Evolutionary conservation across 2,888 invertebrate genomes (phyloP), one percentile per base, ranked within the genome.

Genomic region (Scrobipalpa atriplicella): DNA sequence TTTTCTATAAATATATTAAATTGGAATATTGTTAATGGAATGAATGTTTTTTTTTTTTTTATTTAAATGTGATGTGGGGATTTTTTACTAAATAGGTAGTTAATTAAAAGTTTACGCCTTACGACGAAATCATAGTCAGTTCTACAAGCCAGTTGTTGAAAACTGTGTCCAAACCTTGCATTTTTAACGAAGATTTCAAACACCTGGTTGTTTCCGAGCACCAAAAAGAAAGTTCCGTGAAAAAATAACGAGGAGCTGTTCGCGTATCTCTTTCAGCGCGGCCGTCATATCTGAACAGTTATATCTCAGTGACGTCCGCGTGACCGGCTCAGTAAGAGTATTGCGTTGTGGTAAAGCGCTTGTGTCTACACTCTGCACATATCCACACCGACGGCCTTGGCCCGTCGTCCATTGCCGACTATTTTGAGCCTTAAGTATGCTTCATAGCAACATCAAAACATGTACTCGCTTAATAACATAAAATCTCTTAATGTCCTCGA

Each of bases 391-490:
- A n/a, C 19, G 52, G 52, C 63, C 63, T 63, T 63, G 63, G 52
- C 63, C 52, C 36, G 10, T 21, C 63, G 63, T 51, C 63, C 63
- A 63, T 63, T 63, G 63, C 63, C 63, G 52, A 63, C 63, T 63
- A 63, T 63, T 63, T 52, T 63, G 18, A 63, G 63, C 52, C 19
- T 52, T 63, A 63, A 58, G 52, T 38, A 47, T 47, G 62, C 9
- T 62, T 61, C n/a, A 62, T 43, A 39, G 43, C 21, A n/a, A 61
- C 36, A 9, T 38, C 52, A 36, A 63, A 63, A 63, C 38, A 63
- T 56, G 10, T 11, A 3, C 21, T 6, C 11, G 21, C 21, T 29
- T 54, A 52, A 56, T 29, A 21, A 21, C 54, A 21, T 56, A 9
- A 56, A 56, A 56, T 21, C 11, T 21, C 6, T 21, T 21, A 5